Evolutionary conservation across 30 jellyfish, hydroid and myxozoan species (phyloP).

Genomic region (Euphysa ruthae): DNA sequence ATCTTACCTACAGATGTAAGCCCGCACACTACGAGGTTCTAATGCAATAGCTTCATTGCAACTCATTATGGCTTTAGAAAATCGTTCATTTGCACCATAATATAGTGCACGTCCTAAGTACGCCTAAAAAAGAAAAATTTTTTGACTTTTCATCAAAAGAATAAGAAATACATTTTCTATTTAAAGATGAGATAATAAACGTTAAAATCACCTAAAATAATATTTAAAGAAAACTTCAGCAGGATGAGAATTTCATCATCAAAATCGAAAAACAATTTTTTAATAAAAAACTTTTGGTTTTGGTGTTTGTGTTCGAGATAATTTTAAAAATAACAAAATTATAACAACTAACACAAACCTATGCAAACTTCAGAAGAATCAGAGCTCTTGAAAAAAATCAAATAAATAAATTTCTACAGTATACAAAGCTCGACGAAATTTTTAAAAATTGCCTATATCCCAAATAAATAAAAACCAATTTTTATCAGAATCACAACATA

Average conservation of each 20-base stretch:
- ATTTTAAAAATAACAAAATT: no score
- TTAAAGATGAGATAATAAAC: constrained; percentile 43
- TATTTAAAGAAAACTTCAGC: constrained; percentile 48
- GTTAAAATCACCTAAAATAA: constrained; percentile 72
- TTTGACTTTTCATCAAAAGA: neutral
- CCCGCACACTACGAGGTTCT: constrained; percentile 61
- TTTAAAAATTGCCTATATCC: no score
- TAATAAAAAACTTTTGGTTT: no score
- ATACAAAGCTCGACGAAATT: no score
- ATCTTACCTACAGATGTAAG: constrained; percentile 56
- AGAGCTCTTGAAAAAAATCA: no score
- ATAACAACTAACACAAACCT: no score
- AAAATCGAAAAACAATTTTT: neutral
- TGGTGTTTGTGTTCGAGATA: no score
- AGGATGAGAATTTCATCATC: no score
- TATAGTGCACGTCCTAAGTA: constrained; percentile 74
- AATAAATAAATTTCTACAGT: no score
- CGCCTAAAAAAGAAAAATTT: constrained; percentile 31
- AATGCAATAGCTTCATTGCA: constrained; percentile 78
- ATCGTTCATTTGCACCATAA: constrained; percentile 70
- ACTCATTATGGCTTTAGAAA: constrained; percentile 74
- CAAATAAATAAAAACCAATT: no score
- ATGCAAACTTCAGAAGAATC: no score
- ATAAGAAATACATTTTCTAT: neutral
- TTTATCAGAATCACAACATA: no score